Percentiles rank a stretch among this genome's conserved stretches.
Conservation (phyloP, 2,113 vertebrate species). For the Psephotus haematonotus region DNA sequence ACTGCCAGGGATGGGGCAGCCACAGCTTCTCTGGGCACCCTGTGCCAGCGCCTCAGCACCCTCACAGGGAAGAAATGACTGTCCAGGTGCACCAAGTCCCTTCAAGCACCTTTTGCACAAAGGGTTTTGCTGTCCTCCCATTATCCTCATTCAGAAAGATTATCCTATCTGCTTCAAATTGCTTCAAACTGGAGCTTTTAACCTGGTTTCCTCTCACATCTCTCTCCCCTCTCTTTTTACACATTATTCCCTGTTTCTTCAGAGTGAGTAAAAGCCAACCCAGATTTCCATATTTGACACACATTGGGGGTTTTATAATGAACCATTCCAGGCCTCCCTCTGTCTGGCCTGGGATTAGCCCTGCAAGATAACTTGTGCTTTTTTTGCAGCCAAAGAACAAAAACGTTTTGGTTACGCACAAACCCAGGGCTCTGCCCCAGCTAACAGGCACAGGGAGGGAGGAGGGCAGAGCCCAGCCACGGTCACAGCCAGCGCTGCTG, state of each 20-base stretch:
- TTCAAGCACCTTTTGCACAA: background rate
- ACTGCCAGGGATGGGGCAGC: background rate
- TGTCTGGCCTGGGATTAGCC: background rate
- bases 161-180: background rate
- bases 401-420: background rate
- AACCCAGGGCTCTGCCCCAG: fast-evolving
- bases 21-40: background rate
- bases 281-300: background rate
- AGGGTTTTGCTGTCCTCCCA: background rate
- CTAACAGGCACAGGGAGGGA: background rate
- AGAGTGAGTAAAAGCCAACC: background rate
- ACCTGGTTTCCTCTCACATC: background rate
- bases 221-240: background rate
- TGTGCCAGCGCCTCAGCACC: background rate
- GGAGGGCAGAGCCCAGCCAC: background rate
- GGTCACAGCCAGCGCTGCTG: fast-evolving
- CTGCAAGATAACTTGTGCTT: background rate
- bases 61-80: background rate
- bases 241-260: background rate
- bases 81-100: background rate
- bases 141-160: background rate
- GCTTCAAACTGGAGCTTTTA: background rate
- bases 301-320: background rate
- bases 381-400: background rate
- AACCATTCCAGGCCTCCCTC: background rate